A percentile compares a stretch with the other conserved stretches of the same genome.
Evolutionary conservation across 2,888 invertebrate species (phyloP).

Genomic region (Nemapogon koenigi): DNA sequence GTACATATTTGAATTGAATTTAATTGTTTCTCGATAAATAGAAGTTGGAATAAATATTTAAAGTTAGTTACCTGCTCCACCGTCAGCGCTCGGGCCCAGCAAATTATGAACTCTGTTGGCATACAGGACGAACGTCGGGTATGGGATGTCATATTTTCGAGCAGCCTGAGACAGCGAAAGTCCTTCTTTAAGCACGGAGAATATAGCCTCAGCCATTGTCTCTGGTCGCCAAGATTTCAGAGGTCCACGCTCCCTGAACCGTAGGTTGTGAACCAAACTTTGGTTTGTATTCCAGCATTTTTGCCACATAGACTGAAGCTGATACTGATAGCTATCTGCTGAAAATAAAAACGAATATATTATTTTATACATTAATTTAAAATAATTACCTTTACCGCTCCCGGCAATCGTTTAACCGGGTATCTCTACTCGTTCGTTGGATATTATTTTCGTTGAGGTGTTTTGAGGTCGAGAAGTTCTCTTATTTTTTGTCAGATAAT

Average conservation of each 20-base stretch:
- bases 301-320: conserved; percentile 94
- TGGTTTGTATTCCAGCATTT: conserved; percentile 96
- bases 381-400: too few relatives aligned
- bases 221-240: conserved; percentile 93
- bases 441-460: too few relatives aligned
- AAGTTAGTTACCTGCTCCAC: conserved; percentile 80
- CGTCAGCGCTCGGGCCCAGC: conserved; percentile 91
- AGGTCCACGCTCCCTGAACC: conserved; percentile 91
- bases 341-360: conserved; percentile 39
- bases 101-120: conserved; percentile 94
- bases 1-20: too few relatives aligned
- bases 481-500: too few relatives aligned
- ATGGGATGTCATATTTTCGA: conserved; percentile 92
- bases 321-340: conserved; percentile 95
- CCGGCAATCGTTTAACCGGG: too few relatives aligned
- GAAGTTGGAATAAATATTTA: too few relatives aligned
- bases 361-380: too few relatives aligned
- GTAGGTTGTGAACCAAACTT: conserved; percentile 86
- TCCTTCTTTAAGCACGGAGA: conserved; percentile 90
- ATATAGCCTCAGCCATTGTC: conserved; percentile 94
- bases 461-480: too few relatives aligned
- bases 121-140: conserved; percentile 92
- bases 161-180: conserved; percentile 89
- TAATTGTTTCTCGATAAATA: too few relatives aligned
- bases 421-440: too few relatives aligned